Conservation (phyloP, 2,113 vertebrate genomes). For the Pachypanchax playfairii region DNA sequence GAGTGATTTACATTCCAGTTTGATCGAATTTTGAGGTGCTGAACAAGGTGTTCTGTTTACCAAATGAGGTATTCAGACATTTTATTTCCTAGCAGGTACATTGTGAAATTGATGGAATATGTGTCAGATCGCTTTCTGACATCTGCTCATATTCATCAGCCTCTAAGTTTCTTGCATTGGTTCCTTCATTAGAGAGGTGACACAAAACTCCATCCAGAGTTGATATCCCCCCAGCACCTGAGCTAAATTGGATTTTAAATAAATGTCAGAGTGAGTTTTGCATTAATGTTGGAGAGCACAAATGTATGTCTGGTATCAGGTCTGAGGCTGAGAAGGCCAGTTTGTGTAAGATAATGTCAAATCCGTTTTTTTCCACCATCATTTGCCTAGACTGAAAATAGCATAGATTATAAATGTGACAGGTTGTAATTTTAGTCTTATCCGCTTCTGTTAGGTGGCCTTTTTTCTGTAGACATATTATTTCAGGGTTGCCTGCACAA, state of each 20-base stretch:
- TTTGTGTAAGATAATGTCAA: constrained; percentile 50
- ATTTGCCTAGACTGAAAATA: constrained; percentile 23
- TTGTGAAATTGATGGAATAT: constrained; percentile 80
- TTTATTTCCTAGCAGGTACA: constrained; percentile 74
- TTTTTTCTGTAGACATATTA: background rate
- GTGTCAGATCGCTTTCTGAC: constrained; percentile 78
- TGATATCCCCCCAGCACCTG: constrained; percentile 76
- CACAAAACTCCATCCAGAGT: constrained; percentile 75
- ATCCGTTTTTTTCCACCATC: constrained; percentile 4
- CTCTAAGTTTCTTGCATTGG: constrained; percentile 67
- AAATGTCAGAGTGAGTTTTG: constrained; percentile 80
- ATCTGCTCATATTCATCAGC: constrained; percentile 81
- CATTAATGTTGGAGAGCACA: constrained; percentile 59
- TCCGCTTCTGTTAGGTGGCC: background rate
- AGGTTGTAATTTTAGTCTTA: constrained; percentile 16
- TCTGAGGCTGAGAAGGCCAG: constrained; percentile 34
- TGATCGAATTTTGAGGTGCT: constrained; percentile 49
- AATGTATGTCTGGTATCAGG: constrained; percentile 51
- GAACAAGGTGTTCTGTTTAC: constrained; percentile 57
- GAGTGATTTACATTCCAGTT: constrained; percentile 44
- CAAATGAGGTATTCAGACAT: constrained; percentile 68
- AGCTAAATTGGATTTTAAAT: constrained; percentile 82
- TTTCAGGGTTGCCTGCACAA: background rate
- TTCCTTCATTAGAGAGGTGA: constrained; percentile 79
- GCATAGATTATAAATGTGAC: constrained; percentile 12